Conservation (phyloP, 2,113 vertebrate genomes). For the Platycercus adscitus region DNA sequence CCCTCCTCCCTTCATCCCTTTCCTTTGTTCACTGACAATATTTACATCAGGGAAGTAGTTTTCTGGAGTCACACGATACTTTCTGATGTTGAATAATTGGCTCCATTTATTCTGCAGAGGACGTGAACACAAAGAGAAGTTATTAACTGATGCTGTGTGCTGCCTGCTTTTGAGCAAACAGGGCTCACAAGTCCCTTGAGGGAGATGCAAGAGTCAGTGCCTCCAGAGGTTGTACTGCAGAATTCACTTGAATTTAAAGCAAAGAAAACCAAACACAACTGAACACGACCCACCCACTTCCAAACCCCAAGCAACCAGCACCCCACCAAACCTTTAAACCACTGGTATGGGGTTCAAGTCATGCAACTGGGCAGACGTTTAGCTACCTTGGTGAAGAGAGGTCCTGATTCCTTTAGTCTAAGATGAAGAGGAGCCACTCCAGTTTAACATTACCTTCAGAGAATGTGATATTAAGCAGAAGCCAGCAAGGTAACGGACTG, state of each 20-base stretch:
- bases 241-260: not conserved
- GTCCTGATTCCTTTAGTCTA: not conserved
- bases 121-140: not conserved
- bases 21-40: not conserved
- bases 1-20: not conserved
- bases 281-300: not conserved
- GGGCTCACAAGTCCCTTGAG: not conserved
- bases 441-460: not conserved
- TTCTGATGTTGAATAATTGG: not conserved
- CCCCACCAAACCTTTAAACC: not conserved
- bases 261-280: not conserved
- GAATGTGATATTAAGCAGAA: accelerated
- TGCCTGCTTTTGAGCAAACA: not conserved
- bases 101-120: not conserved
- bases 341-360: not conserved
- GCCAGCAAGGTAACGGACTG: not conserved
- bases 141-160: not conserved
- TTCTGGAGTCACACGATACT: not conserved
- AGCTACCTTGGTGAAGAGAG: not conserved
- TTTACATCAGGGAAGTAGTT: not conserved
- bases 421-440: not conserved
- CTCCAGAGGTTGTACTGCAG: not conserved
- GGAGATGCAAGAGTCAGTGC: no score
- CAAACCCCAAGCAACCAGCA: not conserved
- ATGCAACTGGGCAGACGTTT: not conserved